Evolutionary conservation across 2,888 invertebrate species (phyloP), one percentile per base, ranked within the genome.

Genomic region (Idaea aversata): DNA sequence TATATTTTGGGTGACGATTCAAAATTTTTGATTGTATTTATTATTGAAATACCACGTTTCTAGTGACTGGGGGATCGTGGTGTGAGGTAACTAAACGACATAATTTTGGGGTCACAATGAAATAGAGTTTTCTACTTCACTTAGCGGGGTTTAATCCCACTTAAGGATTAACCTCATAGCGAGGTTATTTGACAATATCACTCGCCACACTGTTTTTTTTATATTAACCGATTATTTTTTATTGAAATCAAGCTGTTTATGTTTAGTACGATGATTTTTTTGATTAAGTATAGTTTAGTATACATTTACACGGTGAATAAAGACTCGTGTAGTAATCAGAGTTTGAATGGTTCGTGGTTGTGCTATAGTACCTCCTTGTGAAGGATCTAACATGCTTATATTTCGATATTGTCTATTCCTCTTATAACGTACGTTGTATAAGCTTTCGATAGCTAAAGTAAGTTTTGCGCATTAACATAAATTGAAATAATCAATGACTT

Each of bases 321-420:
- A 86, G 83, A 83, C 85, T 82, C 85, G 83, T 87, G 86, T 89
- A 88, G 88, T 84, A 74, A 88, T 87, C 84, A 88, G 86, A 87
- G 90, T 90, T 72, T 91, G 84, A 87, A 80, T 91, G 90, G 90
- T 88, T 75, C 84, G 75, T 88, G 89, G 90, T 89, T 90, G 93
- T 92, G 92, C 91, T 90, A 89, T 91, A 79, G 80, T 82, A 80
- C 10, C 47, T 47, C 47, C 73, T 82, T 86, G 88, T 89, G 89
- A 88, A 88, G 88, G 87, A 84, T 75, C 80, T 83, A 82, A 82
- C 82, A 75, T 60, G 74, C 78, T 77, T 78, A 72, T 75, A 73
- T 75, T 75, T 76, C 79, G 69, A 77, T 80, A 75, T 72, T 77
- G 79, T 81, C 76, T 47, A 47, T 47, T 47, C 47, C 47, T 47